A percentile compares a stretch with the other conserved stretches of the same genome.
Evolutionary conservation across 1,140 invertebrate genomes (phyloP).

Genomic region (Drosophila sechellia): DNA sequence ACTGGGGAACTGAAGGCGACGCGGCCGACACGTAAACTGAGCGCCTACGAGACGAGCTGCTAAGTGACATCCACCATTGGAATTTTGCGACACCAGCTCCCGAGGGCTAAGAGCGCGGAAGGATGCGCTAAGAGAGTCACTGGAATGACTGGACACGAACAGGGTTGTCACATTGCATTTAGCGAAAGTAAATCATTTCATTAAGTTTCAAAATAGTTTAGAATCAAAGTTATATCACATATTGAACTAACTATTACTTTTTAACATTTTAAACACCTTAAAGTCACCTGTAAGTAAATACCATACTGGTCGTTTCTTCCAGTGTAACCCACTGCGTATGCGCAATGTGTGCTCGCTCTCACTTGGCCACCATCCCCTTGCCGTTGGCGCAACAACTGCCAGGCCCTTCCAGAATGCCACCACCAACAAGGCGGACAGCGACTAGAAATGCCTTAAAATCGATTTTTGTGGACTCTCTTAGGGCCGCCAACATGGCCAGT

Average conservation of each 20-base stretch:
- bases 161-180: constrained; percentile 35
- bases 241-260: neutral
- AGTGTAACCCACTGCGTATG: constrained; percentile 70
- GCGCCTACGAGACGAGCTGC: constrained; percentile 26
- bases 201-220: neutral
- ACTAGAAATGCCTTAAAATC: constrained; percentile 50
- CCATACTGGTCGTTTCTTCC: neutral
- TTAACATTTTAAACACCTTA: too few relatives aligned
- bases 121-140: constrained; percentile 53
- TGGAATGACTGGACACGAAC: neutral
- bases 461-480: constrained; percentile 61
- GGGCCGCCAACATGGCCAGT: constrained; percentile 4
- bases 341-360: constrained; percentile 44
- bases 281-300: neutral
- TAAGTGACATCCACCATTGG: constrained; percentile 58
- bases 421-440: constrained; percentile 51
- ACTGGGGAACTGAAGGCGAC: constrained; percentile 62
- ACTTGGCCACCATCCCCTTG: constrained; percentile 11
- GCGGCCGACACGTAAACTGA: constrained; percentile 80
- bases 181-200: neutral
- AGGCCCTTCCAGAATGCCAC: constrained; percentile 59
- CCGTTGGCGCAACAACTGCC: constrained; percentile 52
- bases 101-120: constrained; percentile 43
- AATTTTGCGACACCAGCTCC: constrained; percentile 63
- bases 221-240: neutral